phyloP scores from a whole-genome alignment of 2,888 invertebrate species.

The Agonopterix subpropinquella region DNA sequence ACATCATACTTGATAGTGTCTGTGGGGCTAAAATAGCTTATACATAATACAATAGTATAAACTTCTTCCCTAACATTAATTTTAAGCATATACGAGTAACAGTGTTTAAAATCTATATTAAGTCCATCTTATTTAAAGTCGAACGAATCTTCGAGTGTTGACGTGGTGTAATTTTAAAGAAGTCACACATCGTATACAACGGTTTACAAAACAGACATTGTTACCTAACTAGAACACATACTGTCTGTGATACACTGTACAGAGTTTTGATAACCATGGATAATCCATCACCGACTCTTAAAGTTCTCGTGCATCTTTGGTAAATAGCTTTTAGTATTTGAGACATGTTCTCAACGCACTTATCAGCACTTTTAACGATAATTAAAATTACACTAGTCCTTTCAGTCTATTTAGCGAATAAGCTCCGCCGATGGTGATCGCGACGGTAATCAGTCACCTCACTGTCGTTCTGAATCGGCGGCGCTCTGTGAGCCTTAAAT shows the following conservation, averaged over 20 bases:
- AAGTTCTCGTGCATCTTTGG: slow-evolving; percentile 33
- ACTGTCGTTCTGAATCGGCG: slow-evolving; percentile 67
- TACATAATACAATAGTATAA: slow-evolving; percentile 59
- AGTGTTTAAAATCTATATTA: slow-evolving; percentile 69
- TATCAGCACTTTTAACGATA: slow-evolving; percentile 6
- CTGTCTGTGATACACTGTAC: slow-evolving; percentile 26
- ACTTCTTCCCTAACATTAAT: slow-evolving; percentile 64
- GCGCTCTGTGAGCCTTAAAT: slow-evolving; percentile 81
- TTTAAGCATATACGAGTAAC: slow-evolving; percentile 71
- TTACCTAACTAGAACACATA: slow-evolving; percentile 22
- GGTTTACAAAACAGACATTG: slow-evolving; percentile 58
- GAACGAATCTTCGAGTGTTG: slow-evolving; percentile 49
- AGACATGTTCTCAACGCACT: slow-evolving; percentile 9
- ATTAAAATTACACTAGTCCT: slow-evolving; percentile 16
- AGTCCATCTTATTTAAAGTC: slow-evolving; percentile 61
- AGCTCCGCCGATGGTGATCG: slow-evolving; percentile 54
- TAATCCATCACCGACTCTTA: slow-evolving; percentile 13
- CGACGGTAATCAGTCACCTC: slow-evolving; percentile 23
- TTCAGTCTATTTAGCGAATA: slow-evolving; percentile 19
- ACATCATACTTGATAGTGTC: slow-evolving; percentile 38
- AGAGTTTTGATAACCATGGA: slow-evolving; percentile 14
- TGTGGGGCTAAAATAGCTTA: slow-evolving; percentile 61
- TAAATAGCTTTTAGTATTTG: slow-evolving; percentile 20
- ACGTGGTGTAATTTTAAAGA: slow-evolving; percentile 53
- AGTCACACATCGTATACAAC: slow-evolving; percentile 74